Base-by-base conservation (phyloP, 2,888 invertebrate genomes). In the Leistus spinibarbis region DNA sequence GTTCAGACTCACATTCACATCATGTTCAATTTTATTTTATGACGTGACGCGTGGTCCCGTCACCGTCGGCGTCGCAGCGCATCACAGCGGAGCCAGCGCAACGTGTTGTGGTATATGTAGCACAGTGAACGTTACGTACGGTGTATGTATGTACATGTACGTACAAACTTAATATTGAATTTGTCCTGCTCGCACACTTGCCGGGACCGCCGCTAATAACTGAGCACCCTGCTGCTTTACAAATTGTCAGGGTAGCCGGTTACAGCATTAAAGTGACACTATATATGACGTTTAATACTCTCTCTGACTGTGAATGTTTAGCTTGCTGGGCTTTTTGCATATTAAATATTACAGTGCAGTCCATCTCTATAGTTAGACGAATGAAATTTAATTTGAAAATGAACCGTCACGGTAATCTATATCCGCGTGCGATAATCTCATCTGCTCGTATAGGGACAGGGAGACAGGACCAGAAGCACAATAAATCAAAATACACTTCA, bases 231-330 rank as follows among this genome's bases (percentile, higher is more conserved):
- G 81, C 81, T 79, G 78, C 82, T 79, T 83, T 82, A 83, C 83
- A 84, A 84, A 84, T 84, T 83, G 82, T 82, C 81, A 78, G 82
- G 83, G 83, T 81, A 81, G 81, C 65, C 62, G 16, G 54, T 54
- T 54, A 65, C 56, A 23, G 27, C 56, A 27, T 66, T 24, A 56
- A 54, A 67, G 60, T 53, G 67, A 69, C 69, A 69, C 64, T 64
- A 23, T 64, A 22, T 60, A 7, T 60, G 60, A 60, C 60, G n/a
- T 60, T 60, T 60, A 60, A 60, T 60, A 19, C 60, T 20, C 60
- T 60, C 60, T 7, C 20, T 60, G 17, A 9, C 16, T 3, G 19
- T 22, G 60, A 1, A 60, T 22, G 22, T 20, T 60, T 22, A 60
- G 17, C 22, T 40, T 40, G 40, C 4, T 7, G 1, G 40, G 40